These are phyloP conservation scores for Rhabdomys dilectus DNA, from an alignment of 2,113 vertebrate species.

Conservation along the genomic window DNA sequence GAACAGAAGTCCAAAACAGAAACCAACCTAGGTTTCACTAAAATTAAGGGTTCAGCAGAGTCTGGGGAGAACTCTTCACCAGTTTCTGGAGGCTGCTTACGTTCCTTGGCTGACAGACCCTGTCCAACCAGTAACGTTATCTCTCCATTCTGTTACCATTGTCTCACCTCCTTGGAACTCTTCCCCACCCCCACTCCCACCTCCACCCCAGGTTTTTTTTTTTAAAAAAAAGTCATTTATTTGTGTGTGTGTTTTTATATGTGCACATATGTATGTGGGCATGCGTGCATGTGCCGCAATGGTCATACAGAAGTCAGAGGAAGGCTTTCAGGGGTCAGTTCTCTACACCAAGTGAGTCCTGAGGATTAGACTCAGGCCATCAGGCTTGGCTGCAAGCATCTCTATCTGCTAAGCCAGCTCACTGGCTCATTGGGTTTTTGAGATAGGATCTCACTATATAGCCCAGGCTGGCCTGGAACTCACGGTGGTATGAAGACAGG, in stretches of 20 bases:
- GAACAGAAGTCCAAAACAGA: constrained; percentile 10
- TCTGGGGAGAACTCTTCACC: neutral
- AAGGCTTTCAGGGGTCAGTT: neutral
- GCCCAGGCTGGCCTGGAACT: neutral
- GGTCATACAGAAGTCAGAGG: neutral
- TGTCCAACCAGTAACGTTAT: neutral
- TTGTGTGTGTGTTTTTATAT: neutral
- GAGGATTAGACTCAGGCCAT: neutral
- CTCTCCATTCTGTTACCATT: neutral
- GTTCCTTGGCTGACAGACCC: neutral
- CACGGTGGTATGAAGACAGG: neutral
- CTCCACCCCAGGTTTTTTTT: neutral
- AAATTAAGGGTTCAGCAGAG: neutral
- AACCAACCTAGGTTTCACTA: neutral
- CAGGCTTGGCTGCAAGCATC: neutral
- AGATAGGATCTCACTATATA: neutral
- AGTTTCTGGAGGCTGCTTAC: neutral
- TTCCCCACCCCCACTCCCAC: neutral
- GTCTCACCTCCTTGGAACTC: neutral
- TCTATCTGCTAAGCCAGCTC: neutral
- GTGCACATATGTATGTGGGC: neutral
- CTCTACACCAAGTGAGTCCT: neutral
- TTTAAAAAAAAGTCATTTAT: neutral
- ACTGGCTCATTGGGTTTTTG: neutral
- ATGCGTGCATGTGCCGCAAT: neutral